Base-by-base conservation (phyloP, 1,140 invertebrate genomes). In the Macrotrachela quadricornifera region DNA sequence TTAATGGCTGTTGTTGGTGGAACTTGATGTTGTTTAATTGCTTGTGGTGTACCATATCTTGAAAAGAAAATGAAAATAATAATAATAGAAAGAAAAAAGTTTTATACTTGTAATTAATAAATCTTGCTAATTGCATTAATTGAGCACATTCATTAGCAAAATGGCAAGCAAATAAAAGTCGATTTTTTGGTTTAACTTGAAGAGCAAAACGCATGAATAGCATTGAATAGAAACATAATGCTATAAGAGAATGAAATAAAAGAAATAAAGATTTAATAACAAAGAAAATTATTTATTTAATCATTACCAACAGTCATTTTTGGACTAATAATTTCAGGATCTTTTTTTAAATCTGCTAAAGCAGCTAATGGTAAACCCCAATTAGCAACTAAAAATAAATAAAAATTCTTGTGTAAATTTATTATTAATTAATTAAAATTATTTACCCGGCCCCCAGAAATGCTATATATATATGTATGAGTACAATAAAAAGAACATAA, bases 331-430 rank as follows among this genome's bases (percentile, higher is more conserved):
- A 81, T 81, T 61, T 82, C 82, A 1, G 90, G 87, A 71, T 91
- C 81, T 68, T 91, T 92, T 58, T 78, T 77, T 53, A 82, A 80
- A 70, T 97, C 92, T 43, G 83, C 79, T 46, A 97, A 76, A 10
- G 91, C 91, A 52, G 92, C 92, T 55, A 97, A 70, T 11, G 92
- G 92, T 62, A 97, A 87, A 30, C 86, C 86, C 92, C 92, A 97
- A 71, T 97, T 97, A n/a, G 90, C 90, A 49, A 73, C 68, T 67
- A 43, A 12, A 4, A 57, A 57, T 13, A 15, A 49, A 21, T 15
- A 40, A 48, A 21, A 16, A n/a, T 53, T 85, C 47, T n/a, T n/a
- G n/a, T 14, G 14, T 21, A 6, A 2, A 49, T 1, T 10, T 6
- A 14, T 13, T 41, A 50, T 64, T 66, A 2, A 30, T 2, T n/a